Evolutionary conservation across 2,888 invertebrate species (phyloP), one percentile per base, ranked within the genome.

Genomic region (Galerucella nymphaeae): DNA sequence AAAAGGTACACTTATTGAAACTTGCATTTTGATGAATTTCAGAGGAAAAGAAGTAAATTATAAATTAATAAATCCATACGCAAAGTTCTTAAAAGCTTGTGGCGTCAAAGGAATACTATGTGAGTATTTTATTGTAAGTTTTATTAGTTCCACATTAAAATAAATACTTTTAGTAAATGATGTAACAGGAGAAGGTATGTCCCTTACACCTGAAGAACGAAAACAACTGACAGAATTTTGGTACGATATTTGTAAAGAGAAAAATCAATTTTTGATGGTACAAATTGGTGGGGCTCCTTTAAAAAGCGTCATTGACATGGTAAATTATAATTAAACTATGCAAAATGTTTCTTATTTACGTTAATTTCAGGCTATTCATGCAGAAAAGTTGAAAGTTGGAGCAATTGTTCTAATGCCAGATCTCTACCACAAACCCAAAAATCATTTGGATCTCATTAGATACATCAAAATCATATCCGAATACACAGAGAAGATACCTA

Each of bases 321-420:
- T 81, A 72, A 61, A 42, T 2, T 57, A 5, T 14, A 58, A 20
- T 16, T 1, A 10, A 66, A 69, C n/a, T 3, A 1, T 10, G 63
- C 11, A 41, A 30, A 57, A 4, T 16, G 13, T 57, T 58, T 58
- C n/a, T 63, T 30, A 20, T 23, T 23, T 13, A 38, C 41, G 11
- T n/a, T 64, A 11, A 45, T 70, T 65, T 45, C 50, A 81, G 81
- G 93, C 94, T 0, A 87, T 87, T 72, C 94, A 94, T 84, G 93
- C 93, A 9, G 92, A 92, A 81, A 85, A 87, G 66, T 86, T 89
- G 0, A 90, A 90, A 16, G 94, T 88, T 0, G 89, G 93, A 83
- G 93, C 93, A 0, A 85, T 95, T 2, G 89, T 95, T 0, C 91
- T 93, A n/a, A 86, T 95, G 23, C 94, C 95, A 0, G 94, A 94